Conservation (phyloP, 2,888 invertebrate species). For the Metopia argyrocephala region DNA sequence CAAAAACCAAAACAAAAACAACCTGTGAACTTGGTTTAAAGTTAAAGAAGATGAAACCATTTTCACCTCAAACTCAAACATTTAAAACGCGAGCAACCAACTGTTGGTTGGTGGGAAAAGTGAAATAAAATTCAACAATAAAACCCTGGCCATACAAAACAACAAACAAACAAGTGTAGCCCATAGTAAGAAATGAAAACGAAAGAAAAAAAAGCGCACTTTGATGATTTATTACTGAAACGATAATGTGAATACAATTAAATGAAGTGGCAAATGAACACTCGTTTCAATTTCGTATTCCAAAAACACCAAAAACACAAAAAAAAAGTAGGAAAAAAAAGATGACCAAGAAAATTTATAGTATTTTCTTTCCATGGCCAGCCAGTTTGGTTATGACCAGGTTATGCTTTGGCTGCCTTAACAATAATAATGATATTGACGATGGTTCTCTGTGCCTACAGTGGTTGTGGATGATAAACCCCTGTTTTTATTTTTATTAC, state of each 20-base stretch:
- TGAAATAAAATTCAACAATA: slow-evolving; percentile 66
- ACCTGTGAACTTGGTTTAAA: slow-evolving; percentile 58
- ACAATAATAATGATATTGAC: not conserved
- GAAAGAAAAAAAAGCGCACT: slow-evolving; percentile 26
- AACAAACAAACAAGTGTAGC: slow-evolving; percentile 66
- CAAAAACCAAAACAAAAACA: slow-evolving; percentile 15
- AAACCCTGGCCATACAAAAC: slow-evolving; percentile 48
- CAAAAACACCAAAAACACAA: slow-evolving; percentile 11
- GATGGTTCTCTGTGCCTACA: slow-evolving; percentile 25
- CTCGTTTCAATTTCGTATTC: slow-evolving; percentile 65
- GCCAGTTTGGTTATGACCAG: slow-evolving; percentile 46
- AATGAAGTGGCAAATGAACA: slow-evolving; percentile 76
- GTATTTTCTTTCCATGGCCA: slow-evolving; percentile 59
- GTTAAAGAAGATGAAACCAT: slow-evolving; percentile 45
- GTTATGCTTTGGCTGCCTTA: slow-evolving; percentile 6
- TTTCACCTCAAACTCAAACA: slow-evolving; percentile 32
- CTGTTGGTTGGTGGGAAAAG: slow-evolving; percentile 56
- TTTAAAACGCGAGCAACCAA: slow-evolving; percentile 40
- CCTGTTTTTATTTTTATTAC: slow-evolving; percentile 46
- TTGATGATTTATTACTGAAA: slow-evolving; percentile 64
- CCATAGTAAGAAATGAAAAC: not conserved
- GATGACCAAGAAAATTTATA: slow-evolving; percentile 11
- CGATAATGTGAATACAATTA: slow-evolving; percentile 67
- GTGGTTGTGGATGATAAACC: slow-evolving; percentile 46
- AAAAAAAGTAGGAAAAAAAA: not conserved